Evolutionary conservation across 2,797 vertebrate species (phyloP).

Genomic region (Enteromius argenteus): DNA sequence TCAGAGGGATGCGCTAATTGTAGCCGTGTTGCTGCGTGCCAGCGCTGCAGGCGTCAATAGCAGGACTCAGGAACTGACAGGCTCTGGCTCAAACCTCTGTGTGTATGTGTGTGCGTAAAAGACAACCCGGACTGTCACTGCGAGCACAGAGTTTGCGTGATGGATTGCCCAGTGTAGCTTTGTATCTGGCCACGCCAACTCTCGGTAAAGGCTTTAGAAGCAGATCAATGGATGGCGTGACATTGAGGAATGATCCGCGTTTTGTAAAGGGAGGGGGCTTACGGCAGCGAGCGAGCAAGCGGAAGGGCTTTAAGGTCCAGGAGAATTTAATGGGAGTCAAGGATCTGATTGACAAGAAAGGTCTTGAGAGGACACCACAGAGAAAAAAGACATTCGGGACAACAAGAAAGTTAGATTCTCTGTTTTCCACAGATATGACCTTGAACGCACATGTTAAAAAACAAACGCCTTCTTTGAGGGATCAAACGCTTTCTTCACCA

Average conservation of each 20-base stretch:
- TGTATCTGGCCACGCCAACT: conserved; percentile 83
- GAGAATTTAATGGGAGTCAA: conserved; percentile 63
- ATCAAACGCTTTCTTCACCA: conserved; percentile 43
- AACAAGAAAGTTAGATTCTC: conserved; percentile 60
- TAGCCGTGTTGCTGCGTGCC: conserved; percentile 52
- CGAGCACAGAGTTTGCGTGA: conserved; percentile 79
- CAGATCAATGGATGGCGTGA: conserved; percentile 82
- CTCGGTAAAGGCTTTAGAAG: conserved; percentile 81
- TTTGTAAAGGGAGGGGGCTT: conserved; percentile 59
- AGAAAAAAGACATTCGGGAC: conserved; percentile 61
- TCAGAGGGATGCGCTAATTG: conserved; percentile 59
- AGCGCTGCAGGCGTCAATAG: conserved; percentile 54
- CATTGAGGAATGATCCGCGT: conserved; percentile 82
- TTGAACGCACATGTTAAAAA: conserved; percentile 68
- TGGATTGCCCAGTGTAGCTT: conserved; percentile 83
- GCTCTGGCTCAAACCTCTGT: conserved; percentile 11
- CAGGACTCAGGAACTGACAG: conserved; percentile 55
- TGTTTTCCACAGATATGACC: conserved; percentile 65
- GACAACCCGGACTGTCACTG: conserved; percentile 74
- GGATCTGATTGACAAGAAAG: conserved; percentile 68
- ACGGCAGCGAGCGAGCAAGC: conserved; percentile 22
- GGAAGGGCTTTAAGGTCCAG: conserved; percentile 58
- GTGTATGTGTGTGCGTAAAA: conserved; percentile 35
- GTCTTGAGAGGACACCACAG: conserved; percentile 68
- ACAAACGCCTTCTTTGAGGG: conserved; percentile 37